Conservation (phyloP, 2,888 invertebrate species). For the Galerucella calmariensis region DNA sequence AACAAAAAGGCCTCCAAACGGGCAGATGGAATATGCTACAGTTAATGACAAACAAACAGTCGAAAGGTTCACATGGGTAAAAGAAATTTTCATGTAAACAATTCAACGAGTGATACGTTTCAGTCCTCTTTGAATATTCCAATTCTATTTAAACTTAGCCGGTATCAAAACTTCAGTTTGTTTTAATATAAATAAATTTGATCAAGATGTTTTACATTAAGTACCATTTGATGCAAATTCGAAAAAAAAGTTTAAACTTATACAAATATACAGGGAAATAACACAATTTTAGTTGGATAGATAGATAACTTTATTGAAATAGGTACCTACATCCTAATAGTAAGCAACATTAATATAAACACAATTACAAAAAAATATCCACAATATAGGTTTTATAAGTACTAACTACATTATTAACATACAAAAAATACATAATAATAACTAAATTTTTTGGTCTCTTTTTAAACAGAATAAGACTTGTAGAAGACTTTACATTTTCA, state of each 20-base stretch:
- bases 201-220: slow-evolving; percentile 17
- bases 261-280: not conserved
- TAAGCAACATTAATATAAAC: no score
- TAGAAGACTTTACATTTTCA: no score
- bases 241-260: not conserved
- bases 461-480: no score
- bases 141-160: not conserved
- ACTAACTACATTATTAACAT: no score
- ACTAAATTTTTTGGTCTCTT: no score
- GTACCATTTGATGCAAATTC: slow-evolving; percentile 4
- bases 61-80: slow-evolving; percentile 26
- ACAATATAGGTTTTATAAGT: no score
- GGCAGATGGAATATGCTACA: slow-evolving; percentile 17
- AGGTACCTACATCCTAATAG: no score
- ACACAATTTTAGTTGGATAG: no score
- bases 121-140: slow-evolving; percentile 12
- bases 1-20: not conserved
- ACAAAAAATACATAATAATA: no score
- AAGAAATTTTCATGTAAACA: slow-evolving; percentile 25
- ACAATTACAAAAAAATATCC: no score
- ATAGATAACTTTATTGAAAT: no score
- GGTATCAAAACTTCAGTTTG: not conserved
- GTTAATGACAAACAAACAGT: slow-evolving; percentile 20
- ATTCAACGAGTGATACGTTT: slow-evolving; percentile 15
- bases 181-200: slow-evolving; percentile 13